Base-by-base conservation (phyloP, 2,797 vertebrate species). In the Peromyscus melanophrys region DNA sequence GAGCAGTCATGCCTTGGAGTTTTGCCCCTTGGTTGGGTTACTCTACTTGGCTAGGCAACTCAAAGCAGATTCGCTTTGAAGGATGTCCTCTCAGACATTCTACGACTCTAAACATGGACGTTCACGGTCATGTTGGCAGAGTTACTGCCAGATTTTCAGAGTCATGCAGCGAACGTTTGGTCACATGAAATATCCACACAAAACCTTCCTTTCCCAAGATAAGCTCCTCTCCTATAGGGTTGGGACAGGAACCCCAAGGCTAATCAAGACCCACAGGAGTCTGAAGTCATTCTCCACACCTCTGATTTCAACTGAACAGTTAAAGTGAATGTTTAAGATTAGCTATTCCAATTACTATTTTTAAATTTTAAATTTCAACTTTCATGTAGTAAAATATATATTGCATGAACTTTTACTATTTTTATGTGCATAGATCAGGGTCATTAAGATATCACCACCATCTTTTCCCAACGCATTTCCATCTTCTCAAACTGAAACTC, bases 61-160 rank as follows among this genome's bases (percentile, higher is more conserved):
- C 9, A 82, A 90, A 92, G 71, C 81, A 83, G 93, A 90, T 88
- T 90, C 23, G 16, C 90, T 92, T 65, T 92, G 90, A 92, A 94
- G 92, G 90, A 65, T 4, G 77, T 82, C 40, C 67, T 82, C 87
- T 95, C 87, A 7, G n/a, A 57, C 34, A 77, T 61, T 37, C 93
- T 25, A 2, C 71, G 65, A 57, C 77, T 95, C 80, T 90, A 65
- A 87, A 84, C 89, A 92, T 76, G 96, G 67, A 78, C 73, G 6
- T 57, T 88, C 61, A 11, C 73, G 27, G 43, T 31, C 73, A 7
- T 21, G 8, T 40, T 71, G 43, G 76, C 84, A 52, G 76, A n/a
- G 37, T 67, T 40, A 40, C 7, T 40, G 55, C 77, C 85, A 80
- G 19, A 52, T 84, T 94, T 95, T 92, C 46, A 43, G n/a, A 89